These are phyloP conservation scores for Drosophila mettleri DNA, from an alignment of 2,888 invertebrate species.

Conservation along the genomic window DNA sequence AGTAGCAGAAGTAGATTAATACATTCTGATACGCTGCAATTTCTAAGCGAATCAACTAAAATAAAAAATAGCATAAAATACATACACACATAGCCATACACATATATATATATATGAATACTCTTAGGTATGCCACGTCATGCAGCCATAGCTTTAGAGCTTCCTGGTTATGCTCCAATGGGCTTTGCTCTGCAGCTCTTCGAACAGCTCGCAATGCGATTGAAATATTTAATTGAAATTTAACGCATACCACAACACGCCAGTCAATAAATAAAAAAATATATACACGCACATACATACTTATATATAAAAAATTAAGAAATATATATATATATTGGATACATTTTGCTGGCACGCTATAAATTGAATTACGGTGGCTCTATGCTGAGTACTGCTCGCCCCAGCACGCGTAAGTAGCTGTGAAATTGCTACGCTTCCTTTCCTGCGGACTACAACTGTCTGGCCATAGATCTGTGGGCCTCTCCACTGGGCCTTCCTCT, in stretches of 20 bases:
- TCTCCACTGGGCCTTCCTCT: conserved; percentile 17
- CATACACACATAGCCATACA: conserved; percentile 46
- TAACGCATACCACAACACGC: conserved; percentile 70
- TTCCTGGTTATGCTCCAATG: conserved; percentile 17
- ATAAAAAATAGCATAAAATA: conserved; percentile 25
- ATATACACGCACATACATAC: conserved; percentile 31
- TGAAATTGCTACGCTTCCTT: conserved; percentile 69
- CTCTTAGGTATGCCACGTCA: conserved; percentile 23
- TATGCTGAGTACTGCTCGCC: conserved; percentile 32
- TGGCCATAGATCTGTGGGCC: conserved; percentile 24
- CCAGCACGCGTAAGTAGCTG: conserved; percentile 74
- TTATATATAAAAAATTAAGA: conserved; percentile 40
- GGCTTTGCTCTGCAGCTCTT: conserved; percentile 10
- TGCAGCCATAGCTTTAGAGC: conserved; percentile 27
- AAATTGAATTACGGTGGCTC: conserved; percentile 72
- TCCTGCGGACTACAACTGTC: conserved; percentile 42
- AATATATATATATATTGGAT: conserved; percentile 52
- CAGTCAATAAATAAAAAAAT: conserved; percentile 76
- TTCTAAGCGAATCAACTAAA: conserved; percentile 42
- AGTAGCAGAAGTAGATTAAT: conserved; percentile 70
- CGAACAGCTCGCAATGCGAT: conserved; percentile 55
- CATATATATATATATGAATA: conserved; percentile 17
- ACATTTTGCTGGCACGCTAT: conserved; percentile 65
- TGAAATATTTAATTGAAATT: conserved; percentile 81
- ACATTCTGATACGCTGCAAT: conserved; percentile 72